Evolutionary conservation across 2,113 vertebrate species (phyloP).

Genomic region (Globicephala melas): DNA sequence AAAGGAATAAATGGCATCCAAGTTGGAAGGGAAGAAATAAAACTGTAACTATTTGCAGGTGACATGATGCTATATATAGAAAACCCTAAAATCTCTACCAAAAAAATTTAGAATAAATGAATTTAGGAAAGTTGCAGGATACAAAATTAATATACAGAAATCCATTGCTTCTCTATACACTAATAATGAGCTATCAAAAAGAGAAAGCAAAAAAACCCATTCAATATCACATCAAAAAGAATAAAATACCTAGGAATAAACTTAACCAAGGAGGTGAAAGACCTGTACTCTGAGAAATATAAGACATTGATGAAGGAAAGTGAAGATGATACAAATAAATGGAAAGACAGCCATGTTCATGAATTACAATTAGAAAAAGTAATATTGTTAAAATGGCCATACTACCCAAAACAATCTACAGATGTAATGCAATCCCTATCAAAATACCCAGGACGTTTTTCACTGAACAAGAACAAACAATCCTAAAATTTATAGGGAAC

Average conservation of each 20-base stretch:
- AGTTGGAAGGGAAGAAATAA: not conserved
- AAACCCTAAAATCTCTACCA: not conserved
- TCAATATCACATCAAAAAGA: not conserved
- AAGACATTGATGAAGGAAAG: not conserved
- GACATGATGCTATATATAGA: not conserved
- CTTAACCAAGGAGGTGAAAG: not conserved
- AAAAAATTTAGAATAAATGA: not conserved
- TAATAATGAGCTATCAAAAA: not conserved
- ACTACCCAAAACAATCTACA: not conserved
- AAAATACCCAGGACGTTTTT: not conserved
- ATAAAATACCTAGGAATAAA: not conserved
- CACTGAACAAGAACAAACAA: not conserved
- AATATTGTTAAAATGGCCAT: not conserved
- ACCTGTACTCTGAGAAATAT: not conserved
- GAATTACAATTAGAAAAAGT: not conserved
- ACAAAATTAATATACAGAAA: not conserved
- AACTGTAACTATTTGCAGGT: not conserved
- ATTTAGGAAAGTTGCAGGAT: not conserved
- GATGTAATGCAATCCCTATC: not conserved
- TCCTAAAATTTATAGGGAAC: not conserved
- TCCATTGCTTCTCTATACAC: not conserved
- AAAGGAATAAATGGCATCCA: not conserved
- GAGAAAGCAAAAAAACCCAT: not conserved
- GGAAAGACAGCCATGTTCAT: not conserved
- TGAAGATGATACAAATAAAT: not conserved